These are phyloP conservation scores for Tenebrio molitor DNA, from an alignment of 1,140 invertebrate genomes.

Conservation along the genomic window DNA sequence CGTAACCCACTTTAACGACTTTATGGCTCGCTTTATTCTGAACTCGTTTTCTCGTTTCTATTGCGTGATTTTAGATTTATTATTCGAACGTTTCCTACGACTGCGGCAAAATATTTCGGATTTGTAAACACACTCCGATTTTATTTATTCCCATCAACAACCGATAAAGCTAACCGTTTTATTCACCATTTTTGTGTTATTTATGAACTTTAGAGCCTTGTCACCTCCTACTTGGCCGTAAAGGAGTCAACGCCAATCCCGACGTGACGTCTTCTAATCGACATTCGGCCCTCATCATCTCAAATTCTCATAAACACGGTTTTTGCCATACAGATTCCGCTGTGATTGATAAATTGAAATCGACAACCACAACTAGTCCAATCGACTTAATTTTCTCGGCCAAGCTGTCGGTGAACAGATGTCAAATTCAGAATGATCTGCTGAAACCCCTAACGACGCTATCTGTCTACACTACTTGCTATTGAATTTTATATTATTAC, in stretches of 20 bases:
- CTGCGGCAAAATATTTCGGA: slow-evolving; percentile 8
- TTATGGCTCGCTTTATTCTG: slow-evolving; percentile 21
- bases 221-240: slow-evolving; percentile 1
- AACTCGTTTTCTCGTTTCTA: slow-evolving; percentile 34
- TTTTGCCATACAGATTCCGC: too few species aligned
- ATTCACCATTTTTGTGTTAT: background rate
- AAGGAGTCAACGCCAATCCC: background rate
- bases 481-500: too few species aligned
- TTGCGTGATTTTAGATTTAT: slow-evolving; percentile 28
- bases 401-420: too few species aligned
- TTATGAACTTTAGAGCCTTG: background rate
- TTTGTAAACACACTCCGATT: background rate
- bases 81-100: background rate
- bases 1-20: slow-evolving; percentile 42
- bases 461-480: too few species aligned
- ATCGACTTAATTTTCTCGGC: too few species aligned
- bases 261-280: too few species aligned
- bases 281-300: too few species aligned
- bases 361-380: too few species aligned
- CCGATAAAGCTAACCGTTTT: slow-evolving; percentile 1
- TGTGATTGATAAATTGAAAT: too few species aligned
- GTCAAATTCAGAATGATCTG: too few species aligned
- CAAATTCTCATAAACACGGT: too few species aligned
- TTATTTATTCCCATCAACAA: slow-evolving; percentile 1
- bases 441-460: too few species aligned